Evolutionary conservation across 2,888 invertebrate genomes (phyloP), one percentile per base, ranked within the genome.

Genomic region (Rhopalosiphum nymphaeae): DNA sequence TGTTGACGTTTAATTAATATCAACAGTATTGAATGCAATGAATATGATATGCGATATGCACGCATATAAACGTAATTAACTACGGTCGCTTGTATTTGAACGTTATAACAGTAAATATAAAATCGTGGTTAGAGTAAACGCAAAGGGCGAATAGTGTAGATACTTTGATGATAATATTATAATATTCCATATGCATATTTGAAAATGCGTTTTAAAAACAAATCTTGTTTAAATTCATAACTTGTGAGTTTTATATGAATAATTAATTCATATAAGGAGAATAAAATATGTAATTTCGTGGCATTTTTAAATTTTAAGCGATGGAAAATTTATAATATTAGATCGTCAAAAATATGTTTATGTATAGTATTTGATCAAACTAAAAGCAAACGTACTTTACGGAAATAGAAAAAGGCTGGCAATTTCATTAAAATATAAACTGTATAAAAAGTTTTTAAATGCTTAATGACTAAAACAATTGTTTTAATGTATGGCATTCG

Each of bases 1-100:
- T 86, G 86, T 92, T 46, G 57, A 86, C 91, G 91, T 92, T 86
- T 92, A 92, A 92, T 86, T 86, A 92, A 92, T 61, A 92, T 36
- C 46, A 92, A 61, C 46, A n/a, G 36, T 91, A 92, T 92, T 46
- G 57, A 44, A 85, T 56, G 44, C 56, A 56, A 56, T 91, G 91
- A 85, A 91, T 46, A 46, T 44, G 46, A 91, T 91, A 29, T 44
- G 44, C 36, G 46, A 78, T 78, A 78, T 78, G 36, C 3, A n/a
- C 46, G 10, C 25, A 61, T 67, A 90, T 56, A 91, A 85, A 57
- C 3, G 91, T 91, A 86, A 92, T 92, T 61, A 92, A 86, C 86
- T 36, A 13, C 36, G 46, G 36, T 7, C 61, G 91, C 57, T 7
- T 61, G 91, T 46, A 46, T 57, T 86, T 61, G 36, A 57, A 92